phyloP scores from a whole-genome alignment of 2,113 vertebrate genomes.

The Danionella cerebrum region DNA sequence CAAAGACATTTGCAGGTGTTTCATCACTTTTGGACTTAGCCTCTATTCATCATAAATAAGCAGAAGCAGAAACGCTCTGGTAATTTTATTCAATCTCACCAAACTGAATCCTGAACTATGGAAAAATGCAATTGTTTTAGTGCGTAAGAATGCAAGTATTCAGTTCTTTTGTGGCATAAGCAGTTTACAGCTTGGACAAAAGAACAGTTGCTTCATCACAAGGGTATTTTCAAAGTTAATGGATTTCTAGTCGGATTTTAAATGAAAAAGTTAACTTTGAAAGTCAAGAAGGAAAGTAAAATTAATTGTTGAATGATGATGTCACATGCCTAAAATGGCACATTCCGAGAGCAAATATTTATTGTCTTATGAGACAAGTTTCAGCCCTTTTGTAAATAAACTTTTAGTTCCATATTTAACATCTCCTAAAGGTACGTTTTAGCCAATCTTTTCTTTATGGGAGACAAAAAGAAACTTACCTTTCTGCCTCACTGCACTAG shows the following conservation, averaged over 20 bases:
- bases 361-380: background rate
- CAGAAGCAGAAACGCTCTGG: no score
- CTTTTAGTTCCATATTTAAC: background rate
- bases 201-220: background rate
- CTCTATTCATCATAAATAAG: no score
- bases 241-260: background rate
- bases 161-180: background rate
- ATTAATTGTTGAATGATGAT: no score
- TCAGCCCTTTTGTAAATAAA: background rate
- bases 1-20: no score
- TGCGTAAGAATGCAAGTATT: background rate
- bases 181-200: background rate
- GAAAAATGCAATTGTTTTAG: no score
- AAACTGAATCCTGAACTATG: background rate
- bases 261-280: background rate
- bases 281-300: no score
- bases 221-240: background rate
- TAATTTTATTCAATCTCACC: no score
- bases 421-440: background rate
- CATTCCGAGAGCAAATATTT: background rate
- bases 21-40: no score
- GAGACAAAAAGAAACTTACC: background rate
- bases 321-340: background rate
- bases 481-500: conserved; percentile 3
- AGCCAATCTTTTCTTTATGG: background rate